Evolutionary conservation across 2,797 vertebrate species (phyloP).

Genomic region (Artibeus jamaicensis): DNA sequence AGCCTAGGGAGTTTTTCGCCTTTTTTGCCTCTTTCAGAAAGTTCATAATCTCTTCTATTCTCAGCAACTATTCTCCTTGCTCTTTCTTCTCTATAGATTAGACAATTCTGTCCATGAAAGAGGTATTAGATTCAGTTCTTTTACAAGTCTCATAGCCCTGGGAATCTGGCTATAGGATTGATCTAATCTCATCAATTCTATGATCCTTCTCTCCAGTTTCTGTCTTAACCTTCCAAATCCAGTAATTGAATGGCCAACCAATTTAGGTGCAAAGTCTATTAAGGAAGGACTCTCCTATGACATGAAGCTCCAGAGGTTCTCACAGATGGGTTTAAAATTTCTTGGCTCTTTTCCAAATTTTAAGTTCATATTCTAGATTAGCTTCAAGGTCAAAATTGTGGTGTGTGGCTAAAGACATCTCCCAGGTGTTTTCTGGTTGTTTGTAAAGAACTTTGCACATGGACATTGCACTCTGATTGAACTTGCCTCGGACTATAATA

Average conservation of each 20-base stretch:
- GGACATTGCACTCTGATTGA: background rate
- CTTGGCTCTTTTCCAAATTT: background rate
- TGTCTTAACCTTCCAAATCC: background rate
- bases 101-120: background rate
- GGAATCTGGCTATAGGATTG: background rate
- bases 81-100: background rate
- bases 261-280: background rate
- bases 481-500: background rate
- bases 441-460: background rate
- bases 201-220: background rate
- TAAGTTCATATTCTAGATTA: background rate
- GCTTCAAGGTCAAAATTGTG: background rate
- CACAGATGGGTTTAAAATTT: background rate
- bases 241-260: background rate
- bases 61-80: background rate
- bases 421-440: background rate
- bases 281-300: background rate
- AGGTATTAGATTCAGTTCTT: background rate
- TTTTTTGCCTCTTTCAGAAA: background rate
- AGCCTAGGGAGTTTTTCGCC: background rate
- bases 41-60: background rate
- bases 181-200: background rate
- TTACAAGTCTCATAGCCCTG: background rate
- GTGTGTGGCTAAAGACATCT: background rate
- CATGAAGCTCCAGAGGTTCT: background rate